Conservation (phyloP, 2,113 vertebrate genomes). For the Turdus rufiventris region DNA sequence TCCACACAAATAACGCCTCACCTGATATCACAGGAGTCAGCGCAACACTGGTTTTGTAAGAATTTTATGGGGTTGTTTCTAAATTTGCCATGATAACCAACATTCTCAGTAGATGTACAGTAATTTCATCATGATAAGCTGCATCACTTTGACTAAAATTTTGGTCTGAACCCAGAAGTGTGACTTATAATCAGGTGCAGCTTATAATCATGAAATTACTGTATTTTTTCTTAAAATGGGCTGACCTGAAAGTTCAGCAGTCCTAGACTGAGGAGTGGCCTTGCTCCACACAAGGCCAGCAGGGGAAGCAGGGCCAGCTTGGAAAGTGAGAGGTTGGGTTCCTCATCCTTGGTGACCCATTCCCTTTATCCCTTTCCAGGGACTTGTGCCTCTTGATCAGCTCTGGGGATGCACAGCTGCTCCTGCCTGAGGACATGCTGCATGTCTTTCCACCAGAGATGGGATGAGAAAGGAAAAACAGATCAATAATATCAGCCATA, state of each 20-base stretch:
- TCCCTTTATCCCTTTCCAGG: not conserved
- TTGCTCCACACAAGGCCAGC: rapidly evolving
- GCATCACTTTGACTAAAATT: too few relatives aligned
- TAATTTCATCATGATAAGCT: too few relatives aligned
- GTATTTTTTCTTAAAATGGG: not conserved
- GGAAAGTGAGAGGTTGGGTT: rapidly evolving
- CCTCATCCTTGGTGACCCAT: rapidly evolving
- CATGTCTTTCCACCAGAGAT: not conserved
- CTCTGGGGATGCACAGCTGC: not conserved
- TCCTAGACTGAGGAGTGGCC: rapidly evolving
- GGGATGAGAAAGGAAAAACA: not conserved
- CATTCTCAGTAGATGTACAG: not conserved
- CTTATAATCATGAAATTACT: too few relatives aligned
- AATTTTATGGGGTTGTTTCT: not conserved
- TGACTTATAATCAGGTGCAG: too few relatives aligned
- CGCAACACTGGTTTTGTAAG: rapidly evolving
- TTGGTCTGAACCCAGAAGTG: too few relatives aligned
- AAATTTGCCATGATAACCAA: rapidly evolving
- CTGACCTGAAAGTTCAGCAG: too few relatives aligned
- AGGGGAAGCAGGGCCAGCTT: not conserved
- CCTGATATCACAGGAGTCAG: rapidly evolving
- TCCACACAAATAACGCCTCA: not conserved
- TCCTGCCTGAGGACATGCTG: not conserved
- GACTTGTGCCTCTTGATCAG: not conserved
- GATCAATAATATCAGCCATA: not conserved